Percentiles rank a stretch among this genome's conserved stretches.
Evolutionary conservation across 92 coral and sea anemone species (phyloP).

Genomic region (Metridium senile): DNA sequence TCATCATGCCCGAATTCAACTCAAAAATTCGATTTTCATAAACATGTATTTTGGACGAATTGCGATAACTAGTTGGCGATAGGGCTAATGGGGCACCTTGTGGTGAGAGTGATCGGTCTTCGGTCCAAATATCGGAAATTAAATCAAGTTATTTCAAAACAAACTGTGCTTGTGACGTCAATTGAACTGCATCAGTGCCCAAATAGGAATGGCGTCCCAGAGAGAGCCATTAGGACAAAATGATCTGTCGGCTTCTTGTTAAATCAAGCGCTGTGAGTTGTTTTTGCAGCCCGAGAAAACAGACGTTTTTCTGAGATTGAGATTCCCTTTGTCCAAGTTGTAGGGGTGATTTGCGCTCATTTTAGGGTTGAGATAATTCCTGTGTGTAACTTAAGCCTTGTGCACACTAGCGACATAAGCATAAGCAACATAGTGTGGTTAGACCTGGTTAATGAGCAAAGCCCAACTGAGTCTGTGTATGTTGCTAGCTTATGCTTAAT

Average conservation of each 20-base stretch:
- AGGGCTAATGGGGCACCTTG: neutral
- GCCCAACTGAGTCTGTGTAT: no score
- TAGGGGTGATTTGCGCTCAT: no score
- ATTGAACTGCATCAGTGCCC: neutral
- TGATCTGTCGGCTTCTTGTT: neutral
- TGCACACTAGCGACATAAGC: no score
- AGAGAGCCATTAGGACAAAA: neutral
- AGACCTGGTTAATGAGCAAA: no score
- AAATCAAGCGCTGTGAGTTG: neutral
- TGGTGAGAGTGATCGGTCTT: neutral
- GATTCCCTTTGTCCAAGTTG: no score
- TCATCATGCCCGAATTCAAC: no score
- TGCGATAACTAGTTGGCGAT: neutral
- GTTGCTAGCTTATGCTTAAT: no score
- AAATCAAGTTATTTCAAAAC: neutral
- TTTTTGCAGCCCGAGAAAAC: no score
- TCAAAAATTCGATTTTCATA: neutral
- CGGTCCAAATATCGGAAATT: neutral
- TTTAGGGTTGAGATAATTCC: no score
- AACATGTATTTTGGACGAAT: neutral
- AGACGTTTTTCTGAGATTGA: no score
- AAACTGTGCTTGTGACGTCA: neutral
- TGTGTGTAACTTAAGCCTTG: no score
- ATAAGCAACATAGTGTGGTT: no score
- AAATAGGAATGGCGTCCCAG: neutral